These are phyloP conservation scores for Trimorus sp. DNA, from an alignment of 2,888 invertebrate species.

Conservation along the genomic window DNA sequence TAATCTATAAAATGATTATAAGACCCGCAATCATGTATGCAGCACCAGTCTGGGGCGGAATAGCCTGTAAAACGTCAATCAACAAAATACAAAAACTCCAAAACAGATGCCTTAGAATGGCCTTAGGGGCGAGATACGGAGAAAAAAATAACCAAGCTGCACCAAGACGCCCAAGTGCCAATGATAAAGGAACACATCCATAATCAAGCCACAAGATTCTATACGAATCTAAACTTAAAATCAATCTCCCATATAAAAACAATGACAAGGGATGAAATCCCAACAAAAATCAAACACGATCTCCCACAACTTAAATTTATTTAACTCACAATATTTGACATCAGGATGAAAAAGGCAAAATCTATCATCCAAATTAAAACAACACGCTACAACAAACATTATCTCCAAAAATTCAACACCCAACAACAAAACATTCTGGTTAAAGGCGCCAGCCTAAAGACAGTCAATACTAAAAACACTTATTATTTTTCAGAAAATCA, in stretches of 20 bases:
- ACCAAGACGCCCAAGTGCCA: background rate
- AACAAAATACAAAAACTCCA: slow-evolving; percentile 36
- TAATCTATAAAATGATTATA: slow-evolving; percentile 68
- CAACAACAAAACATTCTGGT: no score
- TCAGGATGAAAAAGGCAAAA: no score
- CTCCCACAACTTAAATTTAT: slow-evolving; percentile 36
- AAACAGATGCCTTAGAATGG: slow-evolving; percentile 56
- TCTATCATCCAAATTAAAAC: no score
- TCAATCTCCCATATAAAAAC: background rate
- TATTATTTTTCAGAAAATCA: no score
- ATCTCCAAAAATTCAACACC: no score
- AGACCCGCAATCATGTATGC: slow-evolving; percentile 68
- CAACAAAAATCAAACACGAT: slow-evolving; percentile 12
- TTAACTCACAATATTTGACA: background rate
- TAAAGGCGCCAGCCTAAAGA: no score
- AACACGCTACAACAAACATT: no score
- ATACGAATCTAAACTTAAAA: slow-evolving; percentile 2
- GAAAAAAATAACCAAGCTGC: no score
- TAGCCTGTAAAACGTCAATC: background rate
- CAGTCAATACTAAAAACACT: no score
- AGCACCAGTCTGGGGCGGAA: slow-evolving; percentile 66
- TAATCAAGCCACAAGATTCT: background rate
- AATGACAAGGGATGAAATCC: background rate
- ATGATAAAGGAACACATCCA: background rate
- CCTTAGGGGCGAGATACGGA: slow-evolving; percentile 11